phyloP scores from a whole-genome alignment of 2,113 vertebrate genomes.

The Coreoperca whiteheadi region DNA sequence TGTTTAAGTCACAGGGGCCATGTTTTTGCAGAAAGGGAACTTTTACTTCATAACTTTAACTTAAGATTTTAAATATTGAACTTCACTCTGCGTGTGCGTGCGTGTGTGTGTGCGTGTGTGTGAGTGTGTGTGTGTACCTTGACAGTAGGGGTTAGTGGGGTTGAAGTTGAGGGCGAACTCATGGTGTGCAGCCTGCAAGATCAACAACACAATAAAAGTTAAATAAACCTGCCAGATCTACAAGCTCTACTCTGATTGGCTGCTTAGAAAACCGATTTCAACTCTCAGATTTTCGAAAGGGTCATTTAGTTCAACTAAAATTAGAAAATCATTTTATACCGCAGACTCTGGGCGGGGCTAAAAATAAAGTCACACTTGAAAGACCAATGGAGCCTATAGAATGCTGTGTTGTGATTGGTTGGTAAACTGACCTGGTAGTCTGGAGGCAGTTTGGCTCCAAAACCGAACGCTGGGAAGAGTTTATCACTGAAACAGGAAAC shows the following conservation, averaged over 20 bases:
- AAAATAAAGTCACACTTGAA: not conserved
- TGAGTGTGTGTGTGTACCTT: slow-evolving; percentile 83
- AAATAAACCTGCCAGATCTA: not conserved
- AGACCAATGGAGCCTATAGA: not conserved
- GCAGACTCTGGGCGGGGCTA: not conserved
- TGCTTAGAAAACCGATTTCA: not conserved
- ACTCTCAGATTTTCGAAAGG: not conserved
- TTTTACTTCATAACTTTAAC: not conserved
- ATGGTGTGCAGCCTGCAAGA: slow-evolving; percentile 88
- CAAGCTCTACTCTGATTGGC: not conserved
- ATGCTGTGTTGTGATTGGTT: slow-evolving; percentile 8
- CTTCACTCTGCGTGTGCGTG: not conserved
- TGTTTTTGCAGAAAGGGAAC: not conserved
- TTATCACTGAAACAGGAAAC: slow-evolving; percentile 86
- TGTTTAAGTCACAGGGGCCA: not conserved
- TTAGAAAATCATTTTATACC: not conserved
- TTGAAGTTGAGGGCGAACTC: slow-evolving; percentile 97
- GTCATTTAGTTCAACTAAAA: not conserved
- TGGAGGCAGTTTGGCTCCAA: slow-evolving; percentile 94
- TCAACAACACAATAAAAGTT: slow-evolving; percentile 28
- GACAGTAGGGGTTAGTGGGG: slow-evolving; percentile 89
- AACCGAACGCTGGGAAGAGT: slow-evolving; percentile 94
- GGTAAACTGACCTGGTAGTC: slow-evolving; percentile 87
- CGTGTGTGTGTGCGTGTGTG: slow-evolving; percentile 8
- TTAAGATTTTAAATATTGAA: not conserved